phyloP scores from a whole-genome alignment of 2,888 invertebrate species.

The Frankliniella intonsa region DNA sequence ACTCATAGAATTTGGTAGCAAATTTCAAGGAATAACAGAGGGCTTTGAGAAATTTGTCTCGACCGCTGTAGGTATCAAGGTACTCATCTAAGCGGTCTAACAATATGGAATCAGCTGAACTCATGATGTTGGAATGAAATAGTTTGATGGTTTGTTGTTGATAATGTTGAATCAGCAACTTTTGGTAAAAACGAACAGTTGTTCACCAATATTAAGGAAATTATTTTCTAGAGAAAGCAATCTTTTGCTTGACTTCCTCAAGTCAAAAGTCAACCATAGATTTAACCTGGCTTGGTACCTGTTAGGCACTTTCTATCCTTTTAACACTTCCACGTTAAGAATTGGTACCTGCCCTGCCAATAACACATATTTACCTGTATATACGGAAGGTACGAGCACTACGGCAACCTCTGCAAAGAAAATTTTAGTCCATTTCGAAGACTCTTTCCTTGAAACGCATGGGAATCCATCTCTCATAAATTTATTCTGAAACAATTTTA shows the following conservation, averaged over 20 bases:
- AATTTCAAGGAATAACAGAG: conserved; percentile 73
- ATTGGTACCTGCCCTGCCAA: not conserved
- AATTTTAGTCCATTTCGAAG: too few species aligned
- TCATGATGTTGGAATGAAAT: not conserved
- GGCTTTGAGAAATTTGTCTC: conserved; percentile 75
- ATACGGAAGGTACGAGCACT: too few species aligned
- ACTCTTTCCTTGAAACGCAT: too few species aligned
- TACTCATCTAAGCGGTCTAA: conserved; percentile 50
- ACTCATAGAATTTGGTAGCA: conserved; percentile 57
- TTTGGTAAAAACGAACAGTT: not conserved
- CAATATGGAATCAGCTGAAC: not conserved
- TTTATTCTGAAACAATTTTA: too few species aligned
- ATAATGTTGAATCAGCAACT: too few species aligned
- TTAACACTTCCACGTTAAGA: not conserved
- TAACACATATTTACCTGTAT: not conserved
- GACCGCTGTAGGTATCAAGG: conserved; percentile 75
- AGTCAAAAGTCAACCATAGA: not conserved
- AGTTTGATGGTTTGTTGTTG: too few species aligned
- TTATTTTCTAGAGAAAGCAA: not conserved
- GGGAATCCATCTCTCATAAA: too few species aligned
- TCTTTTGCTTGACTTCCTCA: not conserved
- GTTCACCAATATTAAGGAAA: not conserved
- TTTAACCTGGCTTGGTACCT: not conserved
- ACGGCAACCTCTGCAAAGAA: too few species aligned
- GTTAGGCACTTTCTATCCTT: not conserved